phyloP scores from a whole-genome alignment of 2,797 vertebrate genomes.

The Gephyroberyx darwinii region DNA sequence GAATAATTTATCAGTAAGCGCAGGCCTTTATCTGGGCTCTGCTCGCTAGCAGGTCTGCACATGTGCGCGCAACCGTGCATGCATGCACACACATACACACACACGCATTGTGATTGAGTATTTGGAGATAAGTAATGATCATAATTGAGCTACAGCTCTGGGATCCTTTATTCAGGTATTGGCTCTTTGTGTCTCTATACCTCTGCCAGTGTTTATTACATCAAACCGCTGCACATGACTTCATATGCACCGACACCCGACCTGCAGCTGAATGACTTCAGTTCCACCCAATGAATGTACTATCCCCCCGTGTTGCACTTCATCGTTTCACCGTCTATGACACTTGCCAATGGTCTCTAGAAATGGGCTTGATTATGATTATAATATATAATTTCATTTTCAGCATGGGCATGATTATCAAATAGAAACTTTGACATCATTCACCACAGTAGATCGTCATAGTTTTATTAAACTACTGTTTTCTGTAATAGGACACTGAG shows the following conservation, averaged over 20 bases:
- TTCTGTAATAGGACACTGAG: neutral
- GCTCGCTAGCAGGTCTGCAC: constrained; percentile 52
- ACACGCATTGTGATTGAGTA: neutral
- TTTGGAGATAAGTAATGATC: constrained; percentile 37
- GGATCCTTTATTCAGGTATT: constrained; percentile 18
- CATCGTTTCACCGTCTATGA: neutral
- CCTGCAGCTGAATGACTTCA: constrained; percentile 2
- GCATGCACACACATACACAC: constrained; percentile 4
- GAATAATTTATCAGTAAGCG: constrained; percentile 74
- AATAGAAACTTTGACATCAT: neutral
- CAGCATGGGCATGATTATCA: neutral
- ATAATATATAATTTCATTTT: neutral
- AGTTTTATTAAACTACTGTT: constrained; percentile 30
- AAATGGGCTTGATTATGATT: neutral
- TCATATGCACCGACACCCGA: neutral
- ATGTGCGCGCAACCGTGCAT: constrained; percentile 13
- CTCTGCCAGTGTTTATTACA: neutral
- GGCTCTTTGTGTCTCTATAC: neutral
- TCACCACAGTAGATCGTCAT: constrained; percentile 11
- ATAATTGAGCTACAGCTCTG: constrained; percentile 37
- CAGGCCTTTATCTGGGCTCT: constrained; percentile 60
- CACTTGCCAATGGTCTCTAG: neutral
- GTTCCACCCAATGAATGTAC: neutral
- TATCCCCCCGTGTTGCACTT: neutral
- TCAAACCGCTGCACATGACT: neutral